Evolutionary conservation across 2,113 vertebrate genomes (phyloP), one percentile per base, ranked within the genome.

Genomic region (Neomonachus schauinslandi): DNA sequence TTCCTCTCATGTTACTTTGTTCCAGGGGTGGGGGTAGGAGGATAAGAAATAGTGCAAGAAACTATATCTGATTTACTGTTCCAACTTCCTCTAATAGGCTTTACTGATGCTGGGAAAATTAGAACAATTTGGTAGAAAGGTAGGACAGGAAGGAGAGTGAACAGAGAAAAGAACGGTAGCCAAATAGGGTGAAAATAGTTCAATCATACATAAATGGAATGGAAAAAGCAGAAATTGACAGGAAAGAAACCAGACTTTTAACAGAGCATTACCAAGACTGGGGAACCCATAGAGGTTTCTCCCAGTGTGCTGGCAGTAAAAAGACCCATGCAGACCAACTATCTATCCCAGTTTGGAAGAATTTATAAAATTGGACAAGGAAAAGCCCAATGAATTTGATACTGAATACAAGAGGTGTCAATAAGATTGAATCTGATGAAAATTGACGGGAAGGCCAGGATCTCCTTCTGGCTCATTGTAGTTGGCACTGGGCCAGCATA

Each of bases 361-460:
- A 77, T 95, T 96, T 59, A 71, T 71, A 86, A 86, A 89, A 86
- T 3, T 77, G 22, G 84, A 79, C 26, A 94, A 90, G 90, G 79
- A 92, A 89, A 92, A 92, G 26, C 22, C 51, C 53, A 82, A 24
- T 79, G 61, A 79, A 55, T 97, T 33, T 88, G 67, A 94, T 87
- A 89, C 8, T 79, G 67, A 95, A 96, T 55, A 87, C 9, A 95
- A 69, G 86, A 72, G 49, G 6, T 69, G 72, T 95, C 77, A 96
- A 46, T 79, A 96, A 89, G 71, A 89, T 0, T 15, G 33, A 96
- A 61, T 81, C 26, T 91, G 80, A 97, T 69, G 72, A 85, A 96
- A 67, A 96, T 3, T 24, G 24, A 89, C 33, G n/a, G 46, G n/a
- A 77, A 93, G 28, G 67, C 46, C 67, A 67, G 33, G 61, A 55